Conservation (phyloP, 2,113 vertebrate species). For the Salvelinus namaycush region DNA sequence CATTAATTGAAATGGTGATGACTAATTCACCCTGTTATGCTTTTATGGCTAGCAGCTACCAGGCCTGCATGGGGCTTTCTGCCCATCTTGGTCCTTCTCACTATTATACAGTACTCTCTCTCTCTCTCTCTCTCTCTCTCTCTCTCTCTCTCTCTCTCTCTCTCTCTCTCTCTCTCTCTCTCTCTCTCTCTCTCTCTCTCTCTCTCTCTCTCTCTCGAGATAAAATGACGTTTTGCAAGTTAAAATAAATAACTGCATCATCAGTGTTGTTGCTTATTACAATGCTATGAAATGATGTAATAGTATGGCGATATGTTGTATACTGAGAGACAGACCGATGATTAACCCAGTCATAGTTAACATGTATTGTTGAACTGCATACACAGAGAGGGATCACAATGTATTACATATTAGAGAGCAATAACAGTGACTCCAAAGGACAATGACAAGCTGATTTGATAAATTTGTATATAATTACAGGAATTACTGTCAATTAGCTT, state of each 20-base stretch:
- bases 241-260: too few relatives aligned
- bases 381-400: not conserved
- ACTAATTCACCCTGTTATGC: not conserved
- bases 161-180: not conserved
- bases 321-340: too few relatives aligned
- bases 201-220: not conserved
- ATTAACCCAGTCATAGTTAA: too few relatives aligned
- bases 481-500: not conserved
- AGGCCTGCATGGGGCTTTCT: not conserved
- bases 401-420: not conserved
- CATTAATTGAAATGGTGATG: conserved; percentile 32
- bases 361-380: not conserved
- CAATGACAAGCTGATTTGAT: not conserved
- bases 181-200: not conserved
- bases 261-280: too few relatives aligned
- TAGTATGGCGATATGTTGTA: too few relatives aligned
- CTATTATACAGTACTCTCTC: not conserved
- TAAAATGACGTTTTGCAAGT: too few relatives aligned
- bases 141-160: not conserved
- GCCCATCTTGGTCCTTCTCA: not conserved
- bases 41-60: not conserved
- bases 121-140: not conserved
- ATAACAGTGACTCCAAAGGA: not conserved
- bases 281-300: too few relatives aligned
- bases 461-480: not conserved